phyloP scores from a whole-genome alignment of 2,113 vertebrate genomes.

The Catharus bicknelli region DNA sequence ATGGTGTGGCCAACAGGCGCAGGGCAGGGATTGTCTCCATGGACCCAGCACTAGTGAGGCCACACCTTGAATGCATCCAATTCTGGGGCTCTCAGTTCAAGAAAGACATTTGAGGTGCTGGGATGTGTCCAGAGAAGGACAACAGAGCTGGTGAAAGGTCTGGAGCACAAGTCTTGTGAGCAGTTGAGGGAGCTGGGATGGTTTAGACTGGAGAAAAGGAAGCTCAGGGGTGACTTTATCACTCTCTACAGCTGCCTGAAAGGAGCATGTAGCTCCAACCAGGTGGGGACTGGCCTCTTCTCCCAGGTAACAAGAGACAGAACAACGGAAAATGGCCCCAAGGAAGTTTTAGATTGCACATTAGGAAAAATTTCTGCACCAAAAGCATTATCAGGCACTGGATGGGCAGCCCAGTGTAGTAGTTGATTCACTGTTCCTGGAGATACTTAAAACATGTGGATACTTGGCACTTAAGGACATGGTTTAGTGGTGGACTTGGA shows the following conservation, averaged over 20 bases:
- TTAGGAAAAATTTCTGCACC: not conserved
- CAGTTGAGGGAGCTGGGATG: fast-evolving
- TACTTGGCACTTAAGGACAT: not conserved
- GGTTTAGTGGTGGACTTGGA: not conserved
- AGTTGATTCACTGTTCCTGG: not conserved
- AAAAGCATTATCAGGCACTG: not conserved
- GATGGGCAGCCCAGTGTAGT: not conserved
- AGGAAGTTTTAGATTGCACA: not conserved
- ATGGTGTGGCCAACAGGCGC: not conserved
- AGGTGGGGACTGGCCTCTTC: not conserved
- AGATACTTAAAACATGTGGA: not conserved
- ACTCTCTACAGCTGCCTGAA: not conserved
- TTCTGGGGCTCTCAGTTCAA: not conserved
- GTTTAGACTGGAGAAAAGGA: not conserved
- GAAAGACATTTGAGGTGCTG: fast-evolving
- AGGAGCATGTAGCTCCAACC: fast-evolving
- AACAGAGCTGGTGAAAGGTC: fast-evolving
- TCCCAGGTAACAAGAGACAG: not conserved
- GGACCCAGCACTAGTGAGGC: fast-evolving
- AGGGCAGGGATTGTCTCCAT: not conserved
- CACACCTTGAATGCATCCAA: fast-evolving
- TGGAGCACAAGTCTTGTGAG: not conserved
- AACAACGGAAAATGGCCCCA: not conserved
- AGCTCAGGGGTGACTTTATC: not conserved
- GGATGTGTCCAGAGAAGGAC: fast-evolving